These are phyloP conservation scores for Gonatopus flavifemur DNA, from an alignment of 1,140 invertebrate species.

Conservation along the genomic window DNA sequence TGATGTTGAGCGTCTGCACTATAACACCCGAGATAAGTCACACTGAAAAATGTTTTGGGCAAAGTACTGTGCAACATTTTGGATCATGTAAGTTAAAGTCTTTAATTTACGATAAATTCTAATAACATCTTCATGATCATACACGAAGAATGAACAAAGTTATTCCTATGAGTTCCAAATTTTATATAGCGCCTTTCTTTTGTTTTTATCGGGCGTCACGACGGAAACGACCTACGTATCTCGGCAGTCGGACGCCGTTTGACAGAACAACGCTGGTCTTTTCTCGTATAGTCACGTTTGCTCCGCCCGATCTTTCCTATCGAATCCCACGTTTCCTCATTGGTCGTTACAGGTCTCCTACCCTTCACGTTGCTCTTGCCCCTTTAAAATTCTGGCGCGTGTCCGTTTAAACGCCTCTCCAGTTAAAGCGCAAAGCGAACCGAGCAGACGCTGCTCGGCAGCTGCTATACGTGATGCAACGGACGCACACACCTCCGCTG, in stretches of 20 bases:
- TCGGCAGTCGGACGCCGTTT: conserved; percentile 52
- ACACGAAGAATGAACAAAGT: too few relatives aligned
- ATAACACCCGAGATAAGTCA: conserved; percentile 48
- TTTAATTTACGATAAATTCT: too few relatives aligned
- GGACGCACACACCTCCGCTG: too few relatives aligned
- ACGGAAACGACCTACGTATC: conserved; percentile 15
- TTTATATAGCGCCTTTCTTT: neutral
- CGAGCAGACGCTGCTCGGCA: conserved; percentile 18
- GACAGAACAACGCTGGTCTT: conserved; percentile 26
- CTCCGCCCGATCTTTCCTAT: conserved; percentile 33
- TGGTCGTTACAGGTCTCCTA: conserved; percentile 18
- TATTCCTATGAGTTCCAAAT: too few relatives aligned
- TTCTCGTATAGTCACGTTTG: conserved; percentile 35
- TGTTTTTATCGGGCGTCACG: neutral
- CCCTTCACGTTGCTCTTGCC: conserved; percentile 31
- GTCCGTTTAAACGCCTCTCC: conserved; percentile 17
- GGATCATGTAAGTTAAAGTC: too few relatives aligned
- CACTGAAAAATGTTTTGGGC: conserved; percentile 47
- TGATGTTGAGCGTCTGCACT: conserved; percentile 41
- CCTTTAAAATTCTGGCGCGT: conserved; percentile 22
- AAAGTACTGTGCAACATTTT: conserved; percentile 51
- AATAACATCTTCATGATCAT: too few relatives aligned
- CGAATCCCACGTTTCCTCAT: conserved; percentile 7
- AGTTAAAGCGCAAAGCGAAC: conserved; percentile 7
- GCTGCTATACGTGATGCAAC: conserved; percentile 7